These are phyloP conservation scores for Himalopsyche tibetana DNA, from an alignment of 2,888 invertebrate species.

Conservation along the genomic window DNA sequence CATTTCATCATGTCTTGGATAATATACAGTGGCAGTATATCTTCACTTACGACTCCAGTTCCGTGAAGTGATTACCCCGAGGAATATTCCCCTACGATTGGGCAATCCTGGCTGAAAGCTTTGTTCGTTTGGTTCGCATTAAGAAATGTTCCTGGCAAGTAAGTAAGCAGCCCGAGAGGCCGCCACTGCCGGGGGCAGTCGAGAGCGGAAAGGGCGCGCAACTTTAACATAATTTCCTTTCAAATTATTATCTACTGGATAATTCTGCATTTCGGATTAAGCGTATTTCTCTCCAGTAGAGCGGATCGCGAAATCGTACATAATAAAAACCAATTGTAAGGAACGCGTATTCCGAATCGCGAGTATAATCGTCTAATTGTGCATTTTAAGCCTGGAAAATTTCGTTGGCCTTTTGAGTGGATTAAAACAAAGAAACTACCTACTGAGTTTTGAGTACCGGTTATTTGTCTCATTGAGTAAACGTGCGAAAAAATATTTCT, in stretches of 20 bases:
- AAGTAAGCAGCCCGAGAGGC: background rate
- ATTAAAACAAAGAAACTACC: too few species aligned
- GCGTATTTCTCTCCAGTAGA: conserved; percentile 2
- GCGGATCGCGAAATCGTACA: background rate
- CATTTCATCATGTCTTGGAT: too few species aligned
- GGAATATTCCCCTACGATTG: conserved; percentile 28
- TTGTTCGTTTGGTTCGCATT: conserved; percentile 40
- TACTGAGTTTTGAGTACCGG: too few species aligned
- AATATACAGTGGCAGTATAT: conserved; percentile 1
- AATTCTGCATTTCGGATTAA: conserved; percentile 31
- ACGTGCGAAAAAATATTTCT: too few species aligned
- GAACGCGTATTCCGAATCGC: too few species aligned
- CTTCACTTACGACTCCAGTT: conserved; percentile 3
- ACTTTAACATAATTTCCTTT: conserved; percentile 18
- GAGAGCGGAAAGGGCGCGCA: background rate
- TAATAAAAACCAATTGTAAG: too few species aligned
- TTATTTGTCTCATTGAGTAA: too few species aligned
- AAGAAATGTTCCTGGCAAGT: background rate
- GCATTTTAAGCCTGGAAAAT: too few species aligned
- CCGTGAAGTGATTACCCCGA: conserved; percentile 16
- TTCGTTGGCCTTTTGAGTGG: too few species aligned
- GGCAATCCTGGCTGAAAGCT: conserved; percentile 37
- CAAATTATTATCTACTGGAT: conserved; percentile 35
- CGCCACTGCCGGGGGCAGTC: conserved; percentile 18
- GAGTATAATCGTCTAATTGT: too few species aligned